Evolutionary conservation across 53 echinoderm and acorn worm species (phyloP).

Genomic region (Pentamera pediparva): DNA sequence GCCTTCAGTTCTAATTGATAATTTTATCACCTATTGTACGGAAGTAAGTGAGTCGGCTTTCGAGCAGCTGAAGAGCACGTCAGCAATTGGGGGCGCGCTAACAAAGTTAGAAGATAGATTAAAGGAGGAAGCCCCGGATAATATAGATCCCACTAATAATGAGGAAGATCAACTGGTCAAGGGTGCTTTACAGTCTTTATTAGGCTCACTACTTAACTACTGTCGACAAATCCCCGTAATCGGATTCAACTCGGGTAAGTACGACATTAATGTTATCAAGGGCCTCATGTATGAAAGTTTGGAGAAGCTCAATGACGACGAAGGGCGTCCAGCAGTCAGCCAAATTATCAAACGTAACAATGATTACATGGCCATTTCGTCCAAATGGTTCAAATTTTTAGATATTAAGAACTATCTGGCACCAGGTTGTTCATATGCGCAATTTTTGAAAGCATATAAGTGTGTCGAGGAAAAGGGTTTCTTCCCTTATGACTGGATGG

Average conservation of each 20-base stretch:
- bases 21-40: not conserved
- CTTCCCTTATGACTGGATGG: conserved; percentile 46
- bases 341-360: conserved; percentile 8
- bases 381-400: conserved; percentile 31
- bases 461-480: conserved; percentile 20
- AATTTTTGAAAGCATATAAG: conserved; percentile 44
- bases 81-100: not conserved
- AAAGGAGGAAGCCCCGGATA: too few relatives aligned
- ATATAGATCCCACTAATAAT: not conserved
- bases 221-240: conserved; percentile 18
- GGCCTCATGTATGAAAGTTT: conserved; percentile 6
- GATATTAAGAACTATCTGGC: conserved; percentile 44
- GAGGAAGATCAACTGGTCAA: not conserved
- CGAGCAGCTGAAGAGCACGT: too few relatives aligned
- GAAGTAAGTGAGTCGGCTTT: conserved; percentile 4
- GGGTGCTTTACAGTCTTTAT: not conserved
- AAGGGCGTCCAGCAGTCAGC: not conserved
- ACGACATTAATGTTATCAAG: not conserved
- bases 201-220: not conserved
- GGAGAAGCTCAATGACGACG: conserved; percentile 1
- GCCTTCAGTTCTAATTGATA: not conserved
- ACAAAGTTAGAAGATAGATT: too few relatives aligned
- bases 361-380: conserved; percentile 13
- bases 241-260: conserved; percentile 2
- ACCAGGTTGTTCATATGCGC: conserved; percentile 33